Conservation (phyloP, 2,797 vertebrate species). For the Heliangelus exortis region DNA sequence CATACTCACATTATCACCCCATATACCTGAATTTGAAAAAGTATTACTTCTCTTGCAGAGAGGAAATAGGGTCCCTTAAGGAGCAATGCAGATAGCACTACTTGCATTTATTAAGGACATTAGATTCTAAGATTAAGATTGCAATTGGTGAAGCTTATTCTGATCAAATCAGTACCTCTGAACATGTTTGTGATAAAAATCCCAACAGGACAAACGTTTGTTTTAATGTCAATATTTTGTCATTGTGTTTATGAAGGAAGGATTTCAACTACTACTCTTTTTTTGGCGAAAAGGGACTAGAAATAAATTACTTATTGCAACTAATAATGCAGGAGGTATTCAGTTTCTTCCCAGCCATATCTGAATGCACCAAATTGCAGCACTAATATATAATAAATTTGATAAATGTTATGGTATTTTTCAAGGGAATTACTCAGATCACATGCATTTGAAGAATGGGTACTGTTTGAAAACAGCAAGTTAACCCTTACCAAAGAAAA, state of each 20-base stretch:
- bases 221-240: neutral
- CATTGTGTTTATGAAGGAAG: neutral
- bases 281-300: neutral
- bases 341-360: neutral
- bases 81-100: neutral
- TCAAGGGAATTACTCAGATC: neutral
- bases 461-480: neutral
- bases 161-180: neutral
- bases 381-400: neutral
- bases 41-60: neutral
- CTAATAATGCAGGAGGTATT: neutral
- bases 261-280: neutral
- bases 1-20: neutral
- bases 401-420: neutral
- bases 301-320: neutral
- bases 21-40: neutral
- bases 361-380: neutral
- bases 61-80: neutral
- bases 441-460: neutral
- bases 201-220: neutral
- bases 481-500: neutral
- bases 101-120: neutral
- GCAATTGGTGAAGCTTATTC: neutral
- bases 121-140: neutral
- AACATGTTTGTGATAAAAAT: neutral